A percentile compares a stretch with the other conserved stretches of the same genome.
Conservation (phyloP, 1,140 invertebrate genomes). For the Macrotrachela quadricornifera region DNA sequence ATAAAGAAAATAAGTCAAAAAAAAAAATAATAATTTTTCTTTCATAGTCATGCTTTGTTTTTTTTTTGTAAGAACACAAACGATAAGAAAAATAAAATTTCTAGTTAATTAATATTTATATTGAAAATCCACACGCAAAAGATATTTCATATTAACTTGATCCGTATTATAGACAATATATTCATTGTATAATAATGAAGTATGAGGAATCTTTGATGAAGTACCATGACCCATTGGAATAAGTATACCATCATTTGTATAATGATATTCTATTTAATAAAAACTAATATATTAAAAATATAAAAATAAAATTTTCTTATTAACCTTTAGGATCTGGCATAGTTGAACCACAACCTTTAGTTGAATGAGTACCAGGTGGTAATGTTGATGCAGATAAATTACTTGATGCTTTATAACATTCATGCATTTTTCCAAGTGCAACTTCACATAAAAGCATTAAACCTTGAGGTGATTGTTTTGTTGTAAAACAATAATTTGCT, state of each 20-base stretch:
- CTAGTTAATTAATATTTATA: no score
- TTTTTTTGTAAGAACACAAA: no score
- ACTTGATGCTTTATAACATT: constrained; percentile 44
- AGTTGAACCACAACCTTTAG: constrained; percentile 38
- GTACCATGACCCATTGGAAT: constrained; percentile 50
- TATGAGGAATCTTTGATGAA: constrained; percentile 24
- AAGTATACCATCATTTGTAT: constrained; percentile 36
- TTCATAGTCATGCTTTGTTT: no score
- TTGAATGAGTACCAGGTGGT: constrained; percentile 52
- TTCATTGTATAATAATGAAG: constrained; percentile 57
- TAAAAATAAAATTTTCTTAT: no score
- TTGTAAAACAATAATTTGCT: constrained; percentile 81
- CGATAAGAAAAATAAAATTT: no score
- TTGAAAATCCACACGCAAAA: no score
- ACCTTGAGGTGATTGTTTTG: constrained; percentile 44
- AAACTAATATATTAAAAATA: no score
- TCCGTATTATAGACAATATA: no score
- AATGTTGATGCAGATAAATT: constrained; percentile 44
- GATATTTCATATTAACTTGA: no score
- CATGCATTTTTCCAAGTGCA: constrained; percentile 70
- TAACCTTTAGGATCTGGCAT: not conserved
- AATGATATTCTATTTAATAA: not conserved
- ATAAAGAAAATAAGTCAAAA: no score
- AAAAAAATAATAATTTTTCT: no score
- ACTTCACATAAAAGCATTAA: constrained; percentile 79